A percentile compares a stretch with the other conserved stretches of the same genome.
Evolutionary conservation across 2,113 vertebrate species (phyloP).

Genomic region (Pituophis catenifer): DNA sequence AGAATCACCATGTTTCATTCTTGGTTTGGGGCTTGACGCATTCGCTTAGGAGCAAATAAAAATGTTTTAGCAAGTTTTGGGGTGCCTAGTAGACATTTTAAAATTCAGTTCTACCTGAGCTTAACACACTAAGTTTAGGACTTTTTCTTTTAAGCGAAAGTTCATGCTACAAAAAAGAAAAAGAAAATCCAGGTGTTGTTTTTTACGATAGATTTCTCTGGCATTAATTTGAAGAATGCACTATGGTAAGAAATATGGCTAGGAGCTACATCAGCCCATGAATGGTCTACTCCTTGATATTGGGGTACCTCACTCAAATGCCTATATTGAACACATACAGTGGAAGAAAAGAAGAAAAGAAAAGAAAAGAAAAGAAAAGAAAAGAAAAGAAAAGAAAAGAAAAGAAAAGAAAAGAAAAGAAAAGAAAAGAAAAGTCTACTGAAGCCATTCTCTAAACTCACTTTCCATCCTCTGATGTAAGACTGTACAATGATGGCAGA

Average conservation of each 20-base stretch:
- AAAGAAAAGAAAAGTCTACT: no score
- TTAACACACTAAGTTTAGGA: not conserved
- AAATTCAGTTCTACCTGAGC: not conserved
- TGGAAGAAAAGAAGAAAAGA: not conserved
- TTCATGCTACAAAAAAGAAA: not conserved
- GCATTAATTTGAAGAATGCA: not conserved
- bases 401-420: no score
- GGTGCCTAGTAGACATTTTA: not conserved
- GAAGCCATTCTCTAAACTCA: constrained; percentile 58
- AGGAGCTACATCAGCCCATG: not conserved
- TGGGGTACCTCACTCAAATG: not conserved
- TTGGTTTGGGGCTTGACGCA: not conserved
- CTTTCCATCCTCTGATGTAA: constrained; percentile 96
- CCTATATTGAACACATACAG: not conserved
- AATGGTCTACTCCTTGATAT: not conserved
- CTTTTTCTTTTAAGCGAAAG: not conserved
- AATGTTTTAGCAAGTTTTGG: not conserved
- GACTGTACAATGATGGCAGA: constrained; percentile 88
- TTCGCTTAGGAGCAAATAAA: not conserved
- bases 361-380: no score
- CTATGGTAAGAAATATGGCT: not conserved
- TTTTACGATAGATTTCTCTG: not conserved
- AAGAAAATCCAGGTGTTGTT: not conserved
- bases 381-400: not conserved
- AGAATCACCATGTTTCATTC: not conserved